Base-by-base conservation (phyloP, 2,113 vertebrate species). In the Columba janthina region DNA sequence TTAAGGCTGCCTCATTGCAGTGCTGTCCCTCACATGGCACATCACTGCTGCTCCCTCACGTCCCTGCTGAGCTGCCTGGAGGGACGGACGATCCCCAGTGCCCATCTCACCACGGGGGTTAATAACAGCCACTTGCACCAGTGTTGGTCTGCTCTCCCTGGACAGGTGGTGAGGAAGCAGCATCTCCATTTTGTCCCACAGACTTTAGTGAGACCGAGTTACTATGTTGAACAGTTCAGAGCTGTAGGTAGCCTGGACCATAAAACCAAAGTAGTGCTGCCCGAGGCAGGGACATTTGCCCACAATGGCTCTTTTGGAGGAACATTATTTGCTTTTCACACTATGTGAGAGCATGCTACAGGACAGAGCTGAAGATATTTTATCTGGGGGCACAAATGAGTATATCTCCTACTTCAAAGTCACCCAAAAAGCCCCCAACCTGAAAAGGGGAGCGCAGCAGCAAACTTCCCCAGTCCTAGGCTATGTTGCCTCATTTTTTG, bases 11-110 rank as follows among this genome's bases (percentile, higher is more conserved):
- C 31, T 50, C 2, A 0, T 0, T 20, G 7, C 65, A 38, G 24
- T 70, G 40, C 31, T 86, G 9, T 70, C 13, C 14, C 60, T 7
- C 1, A 0, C 25, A 2, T 15, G 28, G 74, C 29, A 3, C 24
- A 26, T 75, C 1, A 0, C 40, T 54, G 28, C 57, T 4, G 1
- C 42, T 72, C n/a, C 21, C 20, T 77, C 10, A 2, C 20, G 8
- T 48, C 40, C 36, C 31, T 54, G 25, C 53, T n/a, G 61, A 19
- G 18, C 44, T 69, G 34, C 20, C 40, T 76, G 74, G 26, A 72
- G 50, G 38, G 61, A 9, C 0, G 0, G 25, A 28, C 0, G 1
- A 73, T 44, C 53, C 53, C 53, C 14, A 21, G 31, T 2, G 4
- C 42, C 25, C 38, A 12, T 13, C 31, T 78, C 3, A 3, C 31